These are phyloP conservation scores for Casuarius casuarius DNA, from an alignment of 2,113 vertebrate species.

Conservation along the genomic window DNA sequence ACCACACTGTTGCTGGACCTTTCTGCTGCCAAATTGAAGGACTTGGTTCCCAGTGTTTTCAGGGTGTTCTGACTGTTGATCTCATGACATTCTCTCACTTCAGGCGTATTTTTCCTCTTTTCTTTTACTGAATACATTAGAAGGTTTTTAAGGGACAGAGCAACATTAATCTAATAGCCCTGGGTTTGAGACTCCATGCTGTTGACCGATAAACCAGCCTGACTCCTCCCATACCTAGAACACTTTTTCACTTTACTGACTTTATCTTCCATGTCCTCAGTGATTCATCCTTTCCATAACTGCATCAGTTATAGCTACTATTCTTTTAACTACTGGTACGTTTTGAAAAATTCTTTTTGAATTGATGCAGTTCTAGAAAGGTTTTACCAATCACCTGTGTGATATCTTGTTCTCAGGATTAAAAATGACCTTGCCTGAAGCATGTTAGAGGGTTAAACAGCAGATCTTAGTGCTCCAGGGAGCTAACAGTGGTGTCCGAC, in stretches of 20 bases:
- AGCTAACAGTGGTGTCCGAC: conserved; percentile 14
- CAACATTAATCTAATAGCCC: conserved; percentile 46
- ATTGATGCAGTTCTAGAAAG: conserved; percentile 33
- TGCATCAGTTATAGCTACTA: conserved; percentile 36
- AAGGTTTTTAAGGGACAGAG: neutral
- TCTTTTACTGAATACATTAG: conserved; percentile 34
- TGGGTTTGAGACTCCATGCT: conserved; percentile 44
- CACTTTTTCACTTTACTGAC: conserved; percentile 39
- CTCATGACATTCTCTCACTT: conserved; percentile 28
- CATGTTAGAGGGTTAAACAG: conserved; percentile 19
- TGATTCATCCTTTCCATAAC: conserved; percentile 68
- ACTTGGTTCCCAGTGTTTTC: neutral
- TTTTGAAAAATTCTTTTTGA: conserved; percentile 54
- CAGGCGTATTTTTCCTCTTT: conserved; percentile 42
- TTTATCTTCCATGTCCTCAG: neutral
- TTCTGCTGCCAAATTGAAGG: neutral
- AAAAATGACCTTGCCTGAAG: conserved; percentile 57
- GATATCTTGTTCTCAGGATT: conserved; percentile 53
- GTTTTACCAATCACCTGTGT: conserved; percentile 40
- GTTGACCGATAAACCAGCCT: conserved; percentile 59
- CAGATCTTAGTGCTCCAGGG: neutral
- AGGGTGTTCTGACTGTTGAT: neutral
- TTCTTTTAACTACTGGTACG: conserved; percentile 47
- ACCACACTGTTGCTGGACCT: neutral
- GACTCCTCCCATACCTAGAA: conserved; percentile 55